Conservation (phyloP, 2,797 vertebrate species). For the Dallia pectoralis region DNA sequence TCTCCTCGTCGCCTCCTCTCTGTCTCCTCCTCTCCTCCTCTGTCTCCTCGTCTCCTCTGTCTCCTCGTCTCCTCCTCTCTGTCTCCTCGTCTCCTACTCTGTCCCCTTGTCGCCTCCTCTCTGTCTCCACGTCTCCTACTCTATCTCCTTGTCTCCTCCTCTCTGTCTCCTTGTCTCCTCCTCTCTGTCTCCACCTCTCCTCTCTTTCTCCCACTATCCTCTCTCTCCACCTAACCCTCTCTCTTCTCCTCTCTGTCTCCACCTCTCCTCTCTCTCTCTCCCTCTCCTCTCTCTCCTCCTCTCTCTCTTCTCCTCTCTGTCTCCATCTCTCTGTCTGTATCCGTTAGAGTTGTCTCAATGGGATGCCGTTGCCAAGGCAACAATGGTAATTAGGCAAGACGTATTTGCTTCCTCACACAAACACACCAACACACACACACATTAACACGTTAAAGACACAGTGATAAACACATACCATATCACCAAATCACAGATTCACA, state of each 20-base stretch:
- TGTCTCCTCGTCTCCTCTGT: not conserved
- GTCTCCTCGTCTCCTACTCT: not conserved
- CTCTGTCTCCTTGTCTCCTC: not conserved
- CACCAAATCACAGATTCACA: not conserved
- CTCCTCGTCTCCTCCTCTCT: not conserved
- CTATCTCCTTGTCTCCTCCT: not conserved
- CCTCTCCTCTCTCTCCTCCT: conserved; percentile 14
- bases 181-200: not conserved
- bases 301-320: conserved; percentile 20
- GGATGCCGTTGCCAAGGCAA: conserved; percentile 69
- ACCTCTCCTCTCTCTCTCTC: conserved; percentile 18
- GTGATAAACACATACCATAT: conserved; percentile 33
- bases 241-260: conserved; percentile 21
- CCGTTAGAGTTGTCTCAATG: conserved; percentile 63
- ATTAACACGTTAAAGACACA: conserved; percentile 37
- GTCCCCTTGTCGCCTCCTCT: not conserved
- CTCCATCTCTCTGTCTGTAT: conserved; percentile 22
- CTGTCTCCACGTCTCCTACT: not conserved
- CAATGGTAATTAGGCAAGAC: conserved; percentile 68
- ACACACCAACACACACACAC: conserved; percentile 24
- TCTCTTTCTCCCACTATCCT: conserved; percentile 18
- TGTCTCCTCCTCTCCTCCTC: not conserved
- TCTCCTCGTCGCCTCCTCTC: not conserved
- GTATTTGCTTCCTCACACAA: conserved; percentile 61
- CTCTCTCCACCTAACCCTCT: conserved; percentile 17